Evolutionary conservation across 1,140 invertebrate genomes (phyloP).

Genomic region (Cyclargus thomasi): DNA sequence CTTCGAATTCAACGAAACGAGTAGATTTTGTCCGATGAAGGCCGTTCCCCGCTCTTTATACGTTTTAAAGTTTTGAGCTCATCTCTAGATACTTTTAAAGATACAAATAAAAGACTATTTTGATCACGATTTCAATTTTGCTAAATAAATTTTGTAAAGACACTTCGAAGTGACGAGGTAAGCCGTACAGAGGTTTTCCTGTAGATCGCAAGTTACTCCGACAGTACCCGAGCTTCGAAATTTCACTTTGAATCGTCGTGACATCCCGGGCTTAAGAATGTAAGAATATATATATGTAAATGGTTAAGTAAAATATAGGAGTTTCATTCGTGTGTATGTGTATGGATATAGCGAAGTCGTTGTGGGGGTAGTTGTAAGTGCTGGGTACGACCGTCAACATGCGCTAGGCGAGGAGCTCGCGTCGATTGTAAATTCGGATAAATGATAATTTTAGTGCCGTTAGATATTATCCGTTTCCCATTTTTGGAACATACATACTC

Average conservation of each 20-base stretch:
- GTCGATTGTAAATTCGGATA: slow-evolving; percentile 62
- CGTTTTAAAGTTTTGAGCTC: slow-evolving; percentile 8
- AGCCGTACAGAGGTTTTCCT: too few species aligned
- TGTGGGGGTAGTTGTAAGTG: slow-evolving; percentile 18
- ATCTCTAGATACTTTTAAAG: slow-evolving; percentile 7
- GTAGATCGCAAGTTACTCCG: background rate
- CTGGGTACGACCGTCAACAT: slow-evolving; percentile 16
- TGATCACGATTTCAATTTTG: slow-evolving; percentile 7
- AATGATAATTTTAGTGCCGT: slow-evolving; percentile 68
- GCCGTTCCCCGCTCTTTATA: background rate
- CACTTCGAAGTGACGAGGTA: background rate
- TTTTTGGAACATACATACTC: slow-evolving; percentile 69
- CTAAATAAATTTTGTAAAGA: slow-evolving; percentile 7
- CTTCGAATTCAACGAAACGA: slow-evolving; percentile 3
- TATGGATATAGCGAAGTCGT: slow-evolving; percentile 25
- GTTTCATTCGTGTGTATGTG: slow-evolving; percentile 28
- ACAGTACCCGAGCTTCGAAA: background rate
- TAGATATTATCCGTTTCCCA: slow-evolving; percentile 71
- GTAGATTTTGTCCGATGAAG: background rate
- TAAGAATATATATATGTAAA: slow-evolving; percentile 9
- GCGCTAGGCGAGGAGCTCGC: slow-evolving; percentile 36
- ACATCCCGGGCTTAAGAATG: slow-evolving; percentile 7
- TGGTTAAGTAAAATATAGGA: slow-evolving; percentile 16
- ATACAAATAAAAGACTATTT: slow-evolving; percentile 15
- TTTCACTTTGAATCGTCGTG: slow-evolving; percentile 7